phyloP scores from a whole-genome alignment of 2,888 invertebrate species.

The Nowickia ferox region DNA sequence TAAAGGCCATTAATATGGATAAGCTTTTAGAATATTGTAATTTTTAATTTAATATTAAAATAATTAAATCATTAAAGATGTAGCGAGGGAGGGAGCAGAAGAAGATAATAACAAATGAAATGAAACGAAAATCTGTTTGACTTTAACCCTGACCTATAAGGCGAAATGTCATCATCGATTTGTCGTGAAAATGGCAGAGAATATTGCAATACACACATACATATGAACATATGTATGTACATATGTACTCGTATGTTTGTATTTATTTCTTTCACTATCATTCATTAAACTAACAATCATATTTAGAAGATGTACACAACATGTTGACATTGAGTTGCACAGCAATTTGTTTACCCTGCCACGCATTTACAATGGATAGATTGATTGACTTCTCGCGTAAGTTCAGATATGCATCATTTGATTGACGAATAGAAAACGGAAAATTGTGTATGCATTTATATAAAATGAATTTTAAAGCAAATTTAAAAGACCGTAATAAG shows the following conservation, averaged over 20 bases:
- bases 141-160: constrained; percentile 40
- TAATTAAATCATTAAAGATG: constrained; percentile 8
- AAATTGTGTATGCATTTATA: too few relatives aligned
- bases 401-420: too few relatives aligned
- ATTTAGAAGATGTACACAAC: neutral
- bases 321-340: too few relatives aligned
- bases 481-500: too few relatives aligned
- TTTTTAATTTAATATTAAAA: neutral
- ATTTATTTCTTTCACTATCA: constrained; percentile 18
- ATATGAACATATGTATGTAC: neutral
- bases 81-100: neutral
- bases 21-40: neutral
- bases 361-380: too few relatives aligned
- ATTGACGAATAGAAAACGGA: too few relatives aligned
- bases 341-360: too few relatives aligned
- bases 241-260: too few relatives aligned
- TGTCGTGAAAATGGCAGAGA: neutral
- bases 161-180: constrained; percentile 12
- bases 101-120: neutral
- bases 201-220: neutral
- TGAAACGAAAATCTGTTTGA: neutral
- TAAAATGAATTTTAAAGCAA: too few relatives aligned
- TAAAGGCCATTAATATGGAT: neutral
- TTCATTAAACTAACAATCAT: constrained; percentile 16
- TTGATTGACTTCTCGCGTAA: too few relatives aligned